phyloP scores from a whole-genome alignment of 1,140 invertebrate genomes.

The Drusus annulatus region DNA sequence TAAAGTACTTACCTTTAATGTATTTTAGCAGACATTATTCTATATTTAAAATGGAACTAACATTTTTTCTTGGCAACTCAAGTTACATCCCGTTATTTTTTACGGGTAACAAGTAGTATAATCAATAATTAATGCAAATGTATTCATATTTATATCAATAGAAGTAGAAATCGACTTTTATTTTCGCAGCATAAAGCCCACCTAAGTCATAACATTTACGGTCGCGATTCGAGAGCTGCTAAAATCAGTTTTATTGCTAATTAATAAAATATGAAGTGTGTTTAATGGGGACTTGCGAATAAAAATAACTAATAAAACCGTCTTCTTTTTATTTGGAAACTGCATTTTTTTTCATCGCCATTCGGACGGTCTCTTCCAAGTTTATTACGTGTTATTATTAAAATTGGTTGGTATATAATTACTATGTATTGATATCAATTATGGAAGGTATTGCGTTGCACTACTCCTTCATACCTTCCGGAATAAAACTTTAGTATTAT shows the following conservation, averaged over 20 bases:
- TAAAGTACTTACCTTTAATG: too few species aligned
- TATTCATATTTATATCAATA: slow-evolving; percentile 2
- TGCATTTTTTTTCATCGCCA: neutral
- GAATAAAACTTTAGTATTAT: too few species aligned
- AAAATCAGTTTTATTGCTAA: slow-evolving; percentile 15
- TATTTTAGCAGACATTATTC: too few species aligned
- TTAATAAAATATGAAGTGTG: neutral
- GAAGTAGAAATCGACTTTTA: neutral
- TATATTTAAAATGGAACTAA: too few species aligned
- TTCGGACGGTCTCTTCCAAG: neutral
- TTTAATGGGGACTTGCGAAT: neutral
- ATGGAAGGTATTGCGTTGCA: too few species aligned
- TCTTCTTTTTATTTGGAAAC: neutral
- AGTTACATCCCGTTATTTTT: too few species aligned
- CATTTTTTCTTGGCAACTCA: too few species aligned
- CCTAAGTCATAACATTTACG: neutral
- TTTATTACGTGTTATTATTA: neutral
- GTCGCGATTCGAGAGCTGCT: neutral
- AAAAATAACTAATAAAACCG: neutral
- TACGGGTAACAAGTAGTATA: too few species aligned
- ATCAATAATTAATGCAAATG: neutral
- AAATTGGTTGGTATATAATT: neutral
- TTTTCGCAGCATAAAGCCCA: neutral
- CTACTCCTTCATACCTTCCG: too few species aligned
- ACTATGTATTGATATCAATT: too few species aligned